Percentiles rank a stretch among this genome's conserved stretches.
These are phyloP conservation scores for Malacoraja senta DNA, from an alignment of 2,797 vertebrate species.

Conservation along the genomic window DNA sequence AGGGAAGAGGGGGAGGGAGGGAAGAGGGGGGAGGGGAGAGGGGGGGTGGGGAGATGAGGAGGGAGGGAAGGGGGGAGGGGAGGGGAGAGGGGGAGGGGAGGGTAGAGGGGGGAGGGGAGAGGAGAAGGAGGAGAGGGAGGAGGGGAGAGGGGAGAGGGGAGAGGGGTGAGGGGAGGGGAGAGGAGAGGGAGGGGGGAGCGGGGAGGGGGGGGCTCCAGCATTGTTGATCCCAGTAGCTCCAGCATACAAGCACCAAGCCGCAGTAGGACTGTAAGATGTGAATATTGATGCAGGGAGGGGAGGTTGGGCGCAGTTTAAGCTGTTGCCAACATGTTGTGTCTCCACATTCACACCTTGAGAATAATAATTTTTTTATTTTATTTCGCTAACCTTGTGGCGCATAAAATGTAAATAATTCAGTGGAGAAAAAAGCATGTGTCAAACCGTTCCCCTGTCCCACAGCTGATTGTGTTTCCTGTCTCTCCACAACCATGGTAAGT, in stretches of 20 bases:
- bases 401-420: constrained; percentile 31
- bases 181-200: neutral
- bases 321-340: neutral
- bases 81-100: no score
- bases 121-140: no score
- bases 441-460: neutral
- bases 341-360: neutral
- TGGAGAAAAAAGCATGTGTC: constrained; percentile 9
- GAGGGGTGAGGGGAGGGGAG: neutral
- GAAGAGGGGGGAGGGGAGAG: no score
- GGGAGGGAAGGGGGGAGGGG: no score
- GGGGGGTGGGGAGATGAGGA: no score
- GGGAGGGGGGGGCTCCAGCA: neutral
- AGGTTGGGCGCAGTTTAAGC: neutral
- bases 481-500: neutral
- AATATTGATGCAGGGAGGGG: neutral
- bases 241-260: neutral
- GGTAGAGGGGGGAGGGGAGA: no score
- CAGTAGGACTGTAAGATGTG: neutral
- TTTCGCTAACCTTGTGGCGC: neutral
- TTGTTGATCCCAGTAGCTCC: neutral
- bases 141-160: no score
- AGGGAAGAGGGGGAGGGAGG: no score
- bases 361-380: neutral
- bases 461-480: neutral